Conservation (phyloP, 2,888 invertebrate species). For the Apotomis capreana region DNA sequence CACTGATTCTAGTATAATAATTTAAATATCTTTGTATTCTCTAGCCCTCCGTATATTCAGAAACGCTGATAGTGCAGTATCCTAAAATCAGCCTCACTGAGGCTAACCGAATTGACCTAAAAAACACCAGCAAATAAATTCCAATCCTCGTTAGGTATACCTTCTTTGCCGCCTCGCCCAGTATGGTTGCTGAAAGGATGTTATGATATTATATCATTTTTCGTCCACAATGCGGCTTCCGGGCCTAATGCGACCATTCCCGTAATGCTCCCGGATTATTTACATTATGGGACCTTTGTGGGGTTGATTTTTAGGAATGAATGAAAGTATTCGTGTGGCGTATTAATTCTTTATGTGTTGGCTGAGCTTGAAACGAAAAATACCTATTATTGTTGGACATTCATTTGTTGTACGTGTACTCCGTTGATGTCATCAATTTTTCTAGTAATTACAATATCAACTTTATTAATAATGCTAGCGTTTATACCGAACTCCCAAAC, state of each 20-base stretch:
- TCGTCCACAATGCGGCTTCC: slow-evolving; percentile 78
- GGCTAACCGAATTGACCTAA: background rate
- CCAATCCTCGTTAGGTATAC: background rate
- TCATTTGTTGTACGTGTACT: too few species aligned
- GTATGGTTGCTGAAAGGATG: slow-evolving; percentile 68
- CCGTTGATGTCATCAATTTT: too few species aligned
- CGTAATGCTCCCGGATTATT: slow-evolving; percentile 51
- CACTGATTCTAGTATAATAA: too few species aligned
- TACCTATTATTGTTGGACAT: too few species aligned
- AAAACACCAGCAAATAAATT: background rate
- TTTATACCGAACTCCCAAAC: too few species aligned
- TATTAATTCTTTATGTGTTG: slow-evolving; percentile 2
- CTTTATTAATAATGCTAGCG: too few species aligned
- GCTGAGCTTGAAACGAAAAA: background rate
- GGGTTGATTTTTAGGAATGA: slow-evolving; percentile 37
- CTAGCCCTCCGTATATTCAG: too few species aligned
- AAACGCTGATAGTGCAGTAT: too few species aligned
- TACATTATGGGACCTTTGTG: slow-evolving; percentile 49
- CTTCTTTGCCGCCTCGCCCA: slow-evolving; percentile 63
- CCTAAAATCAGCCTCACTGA: background rate
- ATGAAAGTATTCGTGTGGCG: slow-evolving; percentile 13
- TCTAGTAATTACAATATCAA: too few species aligned
- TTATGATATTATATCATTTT: slow-evolving; percentile 82
- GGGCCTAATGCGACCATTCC: slow-evolving; percentile 76
- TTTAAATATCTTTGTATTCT: too few species aligned